Conservation (phyloP, 2,888 invertebrate genomes). For the Herminia tarsipennalis region DNA sequence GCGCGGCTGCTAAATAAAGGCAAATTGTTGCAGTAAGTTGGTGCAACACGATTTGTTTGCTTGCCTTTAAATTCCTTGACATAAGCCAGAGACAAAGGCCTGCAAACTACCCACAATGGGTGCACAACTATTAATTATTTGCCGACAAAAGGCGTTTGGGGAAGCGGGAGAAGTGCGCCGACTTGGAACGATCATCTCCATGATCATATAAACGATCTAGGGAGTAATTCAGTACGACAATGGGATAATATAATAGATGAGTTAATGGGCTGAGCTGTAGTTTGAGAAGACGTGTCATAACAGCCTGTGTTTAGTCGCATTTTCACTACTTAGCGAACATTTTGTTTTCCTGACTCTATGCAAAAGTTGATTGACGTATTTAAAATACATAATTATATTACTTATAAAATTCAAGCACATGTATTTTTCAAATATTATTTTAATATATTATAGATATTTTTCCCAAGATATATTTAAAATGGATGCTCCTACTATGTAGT, state of each 20-base stretch:
- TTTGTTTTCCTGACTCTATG: too few species aligned
- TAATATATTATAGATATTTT: too few species aligned
- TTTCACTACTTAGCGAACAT: too few species aligned
- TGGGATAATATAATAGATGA: not conserved
- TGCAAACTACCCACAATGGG: conserved; percentile 59
- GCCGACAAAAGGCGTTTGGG: conserved; percentile 62
- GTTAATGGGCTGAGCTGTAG: too few species aligned
- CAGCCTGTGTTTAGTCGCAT: too few species aligned
- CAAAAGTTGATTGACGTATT: too few species aligned
- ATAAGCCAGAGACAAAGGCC: conserved; percentile 58
- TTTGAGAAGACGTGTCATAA: too few species aligned
- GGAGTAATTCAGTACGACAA: conserved; percentile 26
- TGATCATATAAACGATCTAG: conserved; percentile 40
- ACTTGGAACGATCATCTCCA: conserved; percentile 52
- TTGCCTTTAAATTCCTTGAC: conserved; percentile 51
- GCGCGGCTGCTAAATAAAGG: conserved; percentile 38
- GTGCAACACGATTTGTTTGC: conserved; percentile 42
- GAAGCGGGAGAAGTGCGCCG: conserved; percentile 53
- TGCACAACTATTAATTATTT: conserved; percentile 69
- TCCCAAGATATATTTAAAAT: too few species aligned
- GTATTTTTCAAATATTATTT: too few species aligned
- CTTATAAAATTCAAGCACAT: too few species aligned
- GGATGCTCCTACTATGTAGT: too few species aligned
- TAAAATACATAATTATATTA: too few species aligned
- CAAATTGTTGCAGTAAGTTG: conserved; percentile 47